Conservation (phyloP, 2,888 invertebrate species). For the Torymus texanus region DNA sequence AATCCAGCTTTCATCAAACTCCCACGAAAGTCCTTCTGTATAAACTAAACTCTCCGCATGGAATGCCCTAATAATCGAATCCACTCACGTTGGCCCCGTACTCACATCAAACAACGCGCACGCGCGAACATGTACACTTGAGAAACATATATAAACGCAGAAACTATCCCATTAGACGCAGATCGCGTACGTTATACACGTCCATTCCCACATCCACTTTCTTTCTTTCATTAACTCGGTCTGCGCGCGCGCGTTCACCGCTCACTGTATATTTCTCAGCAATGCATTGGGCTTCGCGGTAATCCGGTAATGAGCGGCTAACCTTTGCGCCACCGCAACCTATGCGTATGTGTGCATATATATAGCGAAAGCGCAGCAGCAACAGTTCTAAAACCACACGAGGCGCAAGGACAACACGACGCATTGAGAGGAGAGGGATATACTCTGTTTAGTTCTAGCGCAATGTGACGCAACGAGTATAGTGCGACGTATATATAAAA, state of each 20-base stretch:
- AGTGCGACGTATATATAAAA: background rate
- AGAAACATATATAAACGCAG: background rate
- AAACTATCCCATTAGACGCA: conserved; percentile 4
- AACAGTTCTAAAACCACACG: background rate
- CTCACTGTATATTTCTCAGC: background rate
- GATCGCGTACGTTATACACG: background rate
- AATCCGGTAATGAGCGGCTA: conserved; percentile 50
- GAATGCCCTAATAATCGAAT: conserved; percentile 45
- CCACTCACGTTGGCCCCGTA: conserved; percentile 14
- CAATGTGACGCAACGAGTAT: conserved; percentile 4
- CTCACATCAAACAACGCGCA: background rate
- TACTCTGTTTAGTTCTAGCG: background rate
- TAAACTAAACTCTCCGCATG: background rate
- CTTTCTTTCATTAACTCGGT: conserved; percentile 42
- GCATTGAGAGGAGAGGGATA: background rate
- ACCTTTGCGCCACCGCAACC: conserved; percentile 27
- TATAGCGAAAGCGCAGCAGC: background rate
- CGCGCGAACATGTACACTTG: background rate
- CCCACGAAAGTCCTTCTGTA: no score
- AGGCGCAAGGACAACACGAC: conserved; percentile 12
- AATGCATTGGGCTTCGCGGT: conserved; percentile 33
- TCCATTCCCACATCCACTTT: conserved; percentile 43
- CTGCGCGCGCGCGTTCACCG: background rate
- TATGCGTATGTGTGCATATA: background rate
- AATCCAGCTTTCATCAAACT: conserved; percentile 15